Evolutionary conservation across 2,888 invertebrate species (phyloP).

Genomic region (Limnephilus lunatus): DNA sequence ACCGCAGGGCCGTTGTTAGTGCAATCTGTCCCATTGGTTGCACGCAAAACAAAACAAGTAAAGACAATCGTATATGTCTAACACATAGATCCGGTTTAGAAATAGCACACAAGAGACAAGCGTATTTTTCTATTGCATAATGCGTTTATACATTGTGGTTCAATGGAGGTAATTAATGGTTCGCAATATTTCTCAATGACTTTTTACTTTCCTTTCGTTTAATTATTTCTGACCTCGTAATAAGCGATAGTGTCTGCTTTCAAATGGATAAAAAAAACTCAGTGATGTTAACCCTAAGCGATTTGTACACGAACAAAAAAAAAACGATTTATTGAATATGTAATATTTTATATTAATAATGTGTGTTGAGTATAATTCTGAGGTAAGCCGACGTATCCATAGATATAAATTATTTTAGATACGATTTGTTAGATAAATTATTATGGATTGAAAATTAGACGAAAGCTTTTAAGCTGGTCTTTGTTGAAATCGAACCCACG

Average conservation of each 20-base stretch:
- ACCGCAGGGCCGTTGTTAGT: neutral
- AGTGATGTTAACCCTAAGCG: neutral
- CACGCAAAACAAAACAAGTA: constrained; percentile 7
- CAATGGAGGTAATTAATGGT: constrained; percentile 41
- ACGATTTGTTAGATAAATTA: neutral
- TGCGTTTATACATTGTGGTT: constrained; percentile 22
- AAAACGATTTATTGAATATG: neutral
- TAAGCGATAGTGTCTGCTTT: constrained; percentile 44
- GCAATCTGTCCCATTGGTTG: neutral
- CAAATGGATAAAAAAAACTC: constrained; percentile 21
- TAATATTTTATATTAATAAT: neutral
- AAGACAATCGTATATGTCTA: constrained; percentile 18
- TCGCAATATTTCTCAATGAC: constrained; percentile 41
- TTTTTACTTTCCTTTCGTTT: constrained; percentile 38
- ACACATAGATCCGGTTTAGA: constrained; percentile 42
- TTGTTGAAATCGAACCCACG: neutral
- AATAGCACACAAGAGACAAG: constrained; percentile 20
- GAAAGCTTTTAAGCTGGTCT: neutral
- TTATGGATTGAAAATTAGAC: neutral
- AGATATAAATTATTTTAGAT: neutral
- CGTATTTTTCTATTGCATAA: constrained; percentile 28
- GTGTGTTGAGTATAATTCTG: neutral
- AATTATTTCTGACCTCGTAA: constrained; percentile 44
- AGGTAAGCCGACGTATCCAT: neutral
- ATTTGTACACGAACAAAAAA: neutral